Evolutionary conservation across 1,140 invertebrate species (phyloP), one percentile per base, ranked within the genome.

Genomic region (Palaemon carinicauda): DNA sequence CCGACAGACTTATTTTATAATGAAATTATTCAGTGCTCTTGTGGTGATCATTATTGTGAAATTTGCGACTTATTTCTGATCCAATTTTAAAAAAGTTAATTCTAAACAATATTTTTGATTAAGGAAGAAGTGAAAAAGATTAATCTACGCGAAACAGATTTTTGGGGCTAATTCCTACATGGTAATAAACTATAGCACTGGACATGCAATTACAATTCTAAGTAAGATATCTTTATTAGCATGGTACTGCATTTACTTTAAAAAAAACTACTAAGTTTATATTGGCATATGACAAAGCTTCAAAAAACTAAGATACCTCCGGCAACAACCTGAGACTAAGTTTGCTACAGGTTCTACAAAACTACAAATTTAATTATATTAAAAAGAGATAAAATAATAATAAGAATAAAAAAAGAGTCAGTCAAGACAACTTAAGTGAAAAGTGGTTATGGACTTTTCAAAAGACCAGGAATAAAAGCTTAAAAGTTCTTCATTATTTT

Each of bases 241-340:
- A 60, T 60, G 15, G 78, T 80, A 80, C 54, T 60, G 78, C 78
- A 29, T 80, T 80, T 60, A 60, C 53, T 29, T 41, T 19, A 80
- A 80, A 80, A 79, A 80, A 60, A 31, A 19, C 1, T 41, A 27
- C 65, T 31, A 54, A 60, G 31, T 60, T 51, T 60, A 29, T 17
- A 29, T 60, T 80, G 29, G 78, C 78, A 60, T 31, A 60, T 60
- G 56, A 80, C 74, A 77, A 80, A 60, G 53, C 51, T 79, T 24
- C 80, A 88, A 81, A 53, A n/a, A 53, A 65, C 27, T 78, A 33
- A 65, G 24, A 82, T 81, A 88, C 87, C 84, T 77, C 84, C 27
- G 79, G 84, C 84, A 87, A 74, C 84, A 79, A 80, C 84, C 73
- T 80, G 82, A 56, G 29, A 74, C 87, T 85, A 80, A 41, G 33